A percentile compares a stretch with the other conserved stretches of the same genome.
These are phyloP conservation scores for Phanerotoma sp. DNA, from an alignment of 2,888 invertebrate genomes.

Conservation along the genomic window DNA sequence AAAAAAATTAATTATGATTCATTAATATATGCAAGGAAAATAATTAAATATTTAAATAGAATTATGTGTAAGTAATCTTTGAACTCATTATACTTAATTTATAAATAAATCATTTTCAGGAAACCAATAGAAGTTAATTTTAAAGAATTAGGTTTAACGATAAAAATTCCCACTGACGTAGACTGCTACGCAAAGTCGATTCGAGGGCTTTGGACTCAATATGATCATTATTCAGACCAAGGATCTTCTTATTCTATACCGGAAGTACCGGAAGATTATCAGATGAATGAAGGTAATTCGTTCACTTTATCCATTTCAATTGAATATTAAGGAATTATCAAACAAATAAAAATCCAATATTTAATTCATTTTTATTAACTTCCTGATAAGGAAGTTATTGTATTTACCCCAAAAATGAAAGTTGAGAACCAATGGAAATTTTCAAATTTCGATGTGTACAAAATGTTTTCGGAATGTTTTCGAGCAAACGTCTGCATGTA, in stretches of 20 bases:
- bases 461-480: too few relatives aligned
- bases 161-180: conserved; percentile 63
- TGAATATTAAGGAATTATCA: not conserved
- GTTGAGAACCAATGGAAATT: too few relatives aligned
- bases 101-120: conserved; percentile 2
- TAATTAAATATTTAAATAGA: too few relatives aligned
- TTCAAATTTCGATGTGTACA: too few relatives aligned
- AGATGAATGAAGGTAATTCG: conserved; percentile 30
- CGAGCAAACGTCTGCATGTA: too few relatives aligned
- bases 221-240: conserved; percentile 65
- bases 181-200: conserved; percentile 61
- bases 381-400: too few relatives aligned
- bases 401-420: too few relatives aligned
- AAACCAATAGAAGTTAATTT: conserved; percentile 62
- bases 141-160: conserved; percentile 59
- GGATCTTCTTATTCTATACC: conserved; percentile 53
- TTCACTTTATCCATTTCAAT: too few relatives aligned
- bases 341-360: not conserved
- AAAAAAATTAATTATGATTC: too few relatives aligned
- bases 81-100: too few relatives aligned
- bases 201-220: conserved; percentile 61
- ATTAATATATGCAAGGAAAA: too few relatives aligned
- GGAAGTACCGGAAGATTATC: conserved; percentile 46
- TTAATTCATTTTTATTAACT: not conserved
- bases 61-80: too few relatives aligned